A percentile compares a stretch with the other conserved stretches of the same genome.
Conservation (phyloP, 2,113 vertebrate genomes). For the Panurus biarmicus region DNA sequence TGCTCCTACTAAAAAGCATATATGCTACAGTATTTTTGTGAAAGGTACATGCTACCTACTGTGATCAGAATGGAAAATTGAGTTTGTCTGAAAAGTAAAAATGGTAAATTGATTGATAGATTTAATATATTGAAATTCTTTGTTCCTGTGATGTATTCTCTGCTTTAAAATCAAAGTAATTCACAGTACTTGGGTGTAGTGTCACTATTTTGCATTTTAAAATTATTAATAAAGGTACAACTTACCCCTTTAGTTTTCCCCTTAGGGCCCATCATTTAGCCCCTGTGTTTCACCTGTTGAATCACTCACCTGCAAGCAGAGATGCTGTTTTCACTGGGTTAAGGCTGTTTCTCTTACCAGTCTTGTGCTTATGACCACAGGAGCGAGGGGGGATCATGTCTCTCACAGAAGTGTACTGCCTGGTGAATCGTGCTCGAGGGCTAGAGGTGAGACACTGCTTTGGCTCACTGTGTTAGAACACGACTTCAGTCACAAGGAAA, state of each 20-base stretch:
- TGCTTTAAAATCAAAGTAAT: background rate
- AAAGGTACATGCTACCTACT: background rate
- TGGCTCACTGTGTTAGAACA: background rate
- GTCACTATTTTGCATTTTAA: background rate
- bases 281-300: background rate
- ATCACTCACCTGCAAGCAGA: background rate
- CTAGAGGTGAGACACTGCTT: constrained; percentile 81
- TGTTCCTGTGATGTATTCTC: background rate
- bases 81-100: background rate
- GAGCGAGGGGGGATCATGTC: constrained; percentile 97
- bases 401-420: constrained; percentile 94
- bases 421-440: constrained; percentile 92
- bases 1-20: background rate
- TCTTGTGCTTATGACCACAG: constrained; percentile 63
- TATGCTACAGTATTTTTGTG: background rate
- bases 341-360: background rate
- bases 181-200: background rate
- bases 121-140: background rate
- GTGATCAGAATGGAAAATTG: background rate
- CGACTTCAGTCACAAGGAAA: background rate
- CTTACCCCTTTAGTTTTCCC: background rate
- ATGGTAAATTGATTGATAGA: background rate
- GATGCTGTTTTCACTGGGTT: background rate
- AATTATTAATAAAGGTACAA: background rate
- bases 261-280: background rate